A percentile compares a stretch with the other conserved stretches of the same genome.
Conservation (phyloP, 2,797 vertebrate species). For the Potorous gilbertii region DNA sequence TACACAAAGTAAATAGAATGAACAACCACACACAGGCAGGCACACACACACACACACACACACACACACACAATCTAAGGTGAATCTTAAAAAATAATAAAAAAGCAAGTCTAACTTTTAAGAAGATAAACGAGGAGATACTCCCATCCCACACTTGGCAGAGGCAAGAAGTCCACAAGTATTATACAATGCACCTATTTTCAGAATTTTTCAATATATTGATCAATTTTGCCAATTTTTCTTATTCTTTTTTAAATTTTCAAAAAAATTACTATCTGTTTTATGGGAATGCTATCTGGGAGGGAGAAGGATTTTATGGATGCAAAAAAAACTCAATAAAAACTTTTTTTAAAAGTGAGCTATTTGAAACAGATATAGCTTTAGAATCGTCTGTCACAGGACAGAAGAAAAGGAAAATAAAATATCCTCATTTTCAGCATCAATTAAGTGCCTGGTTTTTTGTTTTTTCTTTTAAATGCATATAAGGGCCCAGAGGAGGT, state of each 20-base stretch:
- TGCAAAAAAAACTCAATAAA: not conserved
- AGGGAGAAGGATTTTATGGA: not conserved
- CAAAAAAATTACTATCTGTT: not conserved
- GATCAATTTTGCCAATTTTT: not conserved
- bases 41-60: no score
- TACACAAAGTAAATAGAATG: conserved; percentile 62
- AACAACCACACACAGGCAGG: not conserved
- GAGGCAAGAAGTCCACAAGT: not conserved
- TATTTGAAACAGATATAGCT: not conserved
- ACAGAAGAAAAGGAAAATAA: conserved; percentile 25
- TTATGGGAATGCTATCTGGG: not conserved
- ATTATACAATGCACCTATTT: not conserved
- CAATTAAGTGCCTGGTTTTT: conserved; percentile 42
- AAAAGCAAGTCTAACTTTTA: not conserved
- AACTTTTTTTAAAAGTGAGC: not conserved
- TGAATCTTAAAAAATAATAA: not conserved
- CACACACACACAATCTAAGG: not conserved
- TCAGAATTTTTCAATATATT: not conserved
- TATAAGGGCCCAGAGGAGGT: conserved; percentile 50
- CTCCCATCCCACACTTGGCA: not conserved
- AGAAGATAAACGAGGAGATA: not conserved
- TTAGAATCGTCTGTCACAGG: conserved; percentile 51
- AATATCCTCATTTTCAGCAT: conserved; percentile 51
- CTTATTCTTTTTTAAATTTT: not conserved
- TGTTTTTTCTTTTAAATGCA: conserved; percentile 13